Percentiles rank a stretch among this genome's conserved stretches.
These are phyloP conservation scores for Styela clava DNA, from an alignment of 23 tunicate genomes.

Conservation along the genomic window DNA sequence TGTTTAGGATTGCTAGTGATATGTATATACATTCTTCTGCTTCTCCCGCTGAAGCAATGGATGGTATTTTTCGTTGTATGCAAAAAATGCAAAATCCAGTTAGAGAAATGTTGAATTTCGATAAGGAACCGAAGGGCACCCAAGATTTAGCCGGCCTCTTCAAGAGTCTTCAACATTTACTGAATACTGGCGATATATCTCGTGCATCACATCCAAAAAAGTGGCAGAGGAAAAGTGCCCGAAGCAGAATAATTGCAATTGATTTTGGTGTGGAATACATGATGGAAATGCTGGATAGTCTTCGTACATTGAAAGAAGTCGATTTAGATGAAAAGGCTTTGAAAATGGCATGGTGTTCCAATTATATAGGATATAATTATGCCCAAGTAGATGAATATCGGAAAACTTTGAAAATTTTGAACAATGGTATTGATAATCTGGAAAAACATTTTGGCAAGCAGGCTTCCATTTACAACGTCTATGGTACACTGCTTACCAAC, in stretches of 20 bases:
- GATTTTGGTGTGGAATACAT: conserved; percentile 12
- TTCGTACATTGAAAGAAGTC: neutral
- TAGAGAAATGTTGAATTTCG: neutral
- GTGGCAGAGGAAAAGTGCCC: neutral
- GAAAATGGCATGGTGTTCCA: neutral
- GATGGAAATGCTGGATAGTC: neutral
- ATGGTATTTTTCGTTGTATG: neutral
- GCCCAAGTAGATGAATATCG: neutral
- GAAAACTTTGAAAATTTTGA: neutral
- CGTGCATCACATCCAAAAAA: neutral
- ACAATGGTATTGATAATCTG: neutral
- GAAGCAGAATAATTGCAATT: neutral
- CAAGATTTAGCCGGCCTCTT: neutral
- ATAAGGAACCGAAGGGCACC: neutral
- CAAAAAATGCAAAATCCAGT: neutral
- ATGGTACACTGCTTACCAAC: neutral
- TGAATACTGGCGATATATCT: neutral
- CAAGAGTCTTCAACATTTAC: neutral
- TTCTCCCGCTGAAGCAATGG: neutral
- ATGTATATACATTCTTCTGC: neutral
- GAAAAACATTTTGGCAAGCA: neutral
- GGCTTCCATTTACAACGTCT: neutral
- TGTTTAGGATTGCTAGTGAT: neutral
- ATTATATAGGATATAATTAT: neutral
- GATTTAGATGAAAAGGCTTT: neutral